Evolutionary conservation across 1,140 invertebrate genomes (phyloP).

Genomic region (Drosophila simulans): DNA sequence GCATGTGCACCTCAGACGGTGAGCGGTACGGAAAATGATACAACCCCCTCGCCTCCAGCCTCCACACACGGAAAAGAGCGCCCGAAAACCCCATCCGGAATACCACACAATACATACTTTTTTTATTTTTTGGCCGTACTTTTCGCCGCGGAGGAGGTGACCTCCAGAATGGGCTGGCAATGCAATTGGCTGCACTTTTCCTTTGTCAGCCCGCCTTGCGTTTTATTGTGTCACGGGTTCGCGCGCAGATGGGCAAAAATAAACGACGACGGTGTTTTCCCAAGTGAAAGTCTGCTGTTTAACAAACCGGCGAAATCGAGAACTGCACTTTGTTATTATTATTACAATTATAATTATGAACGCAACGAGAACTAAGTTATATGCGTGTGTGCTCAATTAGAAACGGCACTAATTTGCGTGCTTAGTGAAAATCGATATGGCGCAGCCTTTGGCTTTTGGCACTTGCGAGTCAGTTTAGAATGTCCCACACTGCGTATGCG

Average conservation of each 20-base stretch:
- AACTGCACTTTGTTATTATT: not conserved
- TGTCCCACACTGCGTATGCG: conserved; percentile 19
- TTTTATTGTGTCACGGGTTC: conserved; percentile 79
- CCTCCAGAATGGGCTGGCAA: conserved; percentile 44
- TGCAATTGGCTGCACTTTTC: conserved; percentile 65
- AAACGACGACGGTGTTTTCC: conserved; percentile 10
- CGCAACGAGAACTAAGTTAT: not conserved
- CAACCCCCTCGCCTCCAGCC: not conserved
- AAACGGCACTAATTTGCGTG: conserved; percentile 51
- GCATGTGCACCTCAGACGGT: conserved; percentile 42
- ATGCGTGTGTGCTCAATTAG: conserved; percentile 48
- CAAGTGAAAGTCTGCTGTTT: conserved; percentile 48
- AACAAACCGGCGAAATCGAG: not conserved
- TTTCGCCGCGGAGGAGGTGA: conserved; percentile 29
- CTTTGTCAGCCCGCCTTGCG: conserved; percentile 61
- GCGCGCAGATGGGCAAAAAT: conserved; percentile 51
- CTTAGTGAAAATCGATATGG: conserved; percentile 74
- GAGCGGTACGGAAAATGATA: conserved; percentile 17
- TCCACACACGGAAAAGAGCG: too few species aligned
- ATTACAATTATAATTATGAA: not conserved
- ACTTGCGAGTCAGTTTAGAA: conserved; percentile 31
- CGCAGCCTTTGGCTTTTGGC: conserved; percentile 35
- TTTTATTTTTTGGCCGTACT: conserved; percentile 5
- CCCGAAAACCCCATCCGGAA: not conserved
- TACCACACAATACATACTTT: conserved; percentile 32